Evolutionary conservation across 2,113 vertebrate species (phyloP), one percentile per base, ranked within the genome.

Genomic region (Thalassoma bifasciatum): DNA sequence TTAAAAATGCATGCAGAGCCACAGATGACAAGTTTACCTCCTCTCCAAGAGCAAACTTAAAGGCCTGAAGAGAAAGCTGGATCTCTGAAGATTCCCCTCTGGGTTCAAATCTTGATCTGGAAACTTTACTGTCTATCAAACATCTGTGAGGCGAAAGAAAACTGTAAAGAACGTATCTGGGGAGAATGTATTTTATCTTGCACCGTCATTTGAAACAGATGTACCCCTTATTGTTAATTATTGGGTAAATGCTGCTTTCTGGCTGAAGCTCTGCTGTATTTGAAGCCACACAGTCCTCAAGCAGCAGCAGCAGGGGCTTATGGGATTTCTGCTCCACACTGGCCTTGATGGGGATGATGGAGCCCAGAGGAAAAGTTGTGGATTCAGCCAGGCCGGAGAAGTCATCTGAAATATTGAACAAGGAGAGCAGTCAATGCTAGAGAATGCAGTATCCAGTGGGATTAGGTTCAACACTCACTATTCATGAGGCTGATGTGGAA

Each of bases 181-280:
- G 1, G 7, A 3, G 10, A 4, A 0, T 0, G n/a, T 0, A 46
- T 19, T 4, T 13, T 1, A 13, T 19, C 54, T 16, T 10, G 11
- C n/a, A 9, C 26, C 10, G 13, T 16, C 14, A 5, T 13, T 16
- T 17, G 34, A 2, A 0, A 47, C 2, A 40, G 47, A 3, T 47
- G 30, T 89, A 94, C 95, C 95, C 94, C n/a, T 92, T 90, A 66
- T 95, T 94, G 57, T 77, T 58, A 66, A 96, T 86, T n/a, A 96
- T 63, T 0, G 81, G 75, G 67, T 94, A 91, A 3, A 70, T 52
- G 17, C 21, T n/a, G 59, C 44, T 59, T 0, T 77, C 80, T 5
- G 34, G 47, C 2, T 36, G 30, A 5, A 91, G 73, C 1, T 92
- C 77, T 2, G 79, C 19, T 0, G 88, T 86, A 0, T 87, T 53